Conservation (phyloP, 2,113 vertebrate species). For the Takifugu flavidus region DNA sequence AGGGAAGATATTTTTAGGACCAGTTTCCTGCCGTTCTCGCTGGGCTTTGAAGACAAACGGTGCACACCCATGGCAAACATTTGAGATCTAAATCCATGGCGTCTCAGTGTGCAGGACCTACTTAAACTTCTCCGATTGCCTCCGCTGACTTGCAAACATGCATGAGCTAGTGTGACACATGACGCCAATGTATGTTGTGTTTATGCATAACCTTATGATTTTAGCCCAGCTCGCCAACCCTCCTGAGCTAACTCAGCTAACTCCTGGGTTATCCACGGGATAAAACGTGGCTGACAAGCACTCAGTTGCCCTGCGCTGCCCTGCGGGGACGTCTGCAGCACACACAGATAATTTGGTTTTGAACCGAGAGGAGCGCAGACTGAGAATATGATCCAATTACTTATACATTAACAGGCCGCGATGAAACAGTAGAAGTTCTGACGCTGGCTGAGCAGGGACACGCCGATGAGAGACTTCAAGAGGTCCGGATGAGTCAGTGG, state of each 20-base stretch:
- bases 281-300: conserved; percentile 40
- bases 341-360: conserved; percentile 61
- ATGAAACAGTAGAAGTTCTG: conserved; percentile 52
- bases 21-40: conserved; percentile 3
- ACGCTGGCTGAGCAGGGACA: conserved; percentile 30
- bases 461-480: conserved; percentile 39
- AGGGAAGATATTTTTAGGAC: conserved; percentile 17
- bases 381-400: conserved; percentile 64
- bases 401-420: conserved; percentile 54
- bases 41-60: conserved; percentile 29
- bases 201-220: conserved; percentile 17
- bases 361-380: conserved; percentile 46
- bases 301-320: conserved; percentile 37
- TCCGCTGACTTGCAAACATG: no score
- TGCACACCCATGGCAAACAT: conserved; percentile 44
- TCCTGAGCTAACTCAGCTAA: conserved; percentile 27
- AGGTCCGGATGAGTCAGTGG: conserved; percentile 35
- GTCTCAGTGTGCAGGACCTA: no score
- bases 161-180: neutral
- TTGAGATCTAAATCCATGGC: conserved; percentile 17
- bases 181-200: neutral
- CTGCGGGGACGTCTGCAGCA: conserved; percentile 44
- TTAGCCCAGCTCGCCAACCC: conserved; percentile 1
- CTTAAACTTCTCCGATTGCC: no score
- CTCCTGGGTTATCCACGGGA: conserved; percentile 35